Conservation (phyloP, 2,888 invertebrate species). For the Candidula unifasciata region DNA sequence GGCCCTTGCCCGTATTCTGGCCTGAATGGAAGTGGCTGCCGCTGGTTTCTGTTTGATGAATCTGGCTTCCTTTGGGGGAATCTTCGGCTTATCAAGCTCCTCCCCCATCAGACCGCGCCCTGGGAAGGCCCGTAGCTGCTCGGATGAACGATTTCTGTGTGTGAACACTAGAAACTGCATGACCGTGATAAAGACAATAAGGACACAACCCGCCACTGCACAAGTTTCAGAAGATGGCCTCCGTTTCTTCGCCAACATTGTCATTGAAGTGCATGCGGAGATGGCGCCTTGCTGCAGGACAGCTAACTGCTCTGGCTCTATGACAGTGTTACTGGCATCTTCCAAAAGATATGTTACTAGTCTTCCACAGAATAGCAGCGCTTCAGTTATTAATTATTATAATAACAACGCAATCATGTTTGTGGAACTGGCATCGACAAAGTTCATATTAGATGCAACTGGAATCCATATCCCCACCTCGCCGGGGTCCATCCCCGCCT, state of each 20-base stretch:
- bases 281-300: neutral
- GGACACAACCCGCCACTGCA: neutral
- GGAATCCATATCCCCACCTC: too few relatives aligned
- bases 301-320: neutral
- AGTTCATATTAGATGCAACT: too few relatives aligned
- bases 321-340: neutral
- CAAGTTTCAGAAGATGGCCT: neutral
- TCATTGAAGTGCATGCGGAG: neutral
- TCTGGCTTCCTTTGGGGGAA: neutral
- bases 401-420: too few relatives aligned
- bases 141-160: neutral
- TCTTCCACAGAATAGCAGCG: too few relatives aligned
- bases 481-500: too few relatives aligned
- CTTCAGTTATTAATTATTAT: too few relatives aligned
- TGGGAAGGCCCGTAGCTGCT: neutral
- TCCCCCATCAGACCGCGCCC: neutral
- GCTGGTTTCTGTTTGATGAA: neutral
- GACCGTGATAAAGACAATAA: neutral
- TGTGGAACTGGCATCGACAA: too few relatives aligned
- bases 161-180: neutral
- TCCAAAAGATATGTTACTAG: too few relatives aligned
- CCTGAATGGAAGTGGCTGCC: neutral
- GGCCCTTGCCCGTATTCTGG: neutral
- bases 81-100: neutral
- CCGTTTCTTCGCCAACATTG: slow-evolving; percentile 1